Base-by-base conservation (phyloP, 2,113 vertebrate genomes). In the Camelus dromedarius region DNA sequence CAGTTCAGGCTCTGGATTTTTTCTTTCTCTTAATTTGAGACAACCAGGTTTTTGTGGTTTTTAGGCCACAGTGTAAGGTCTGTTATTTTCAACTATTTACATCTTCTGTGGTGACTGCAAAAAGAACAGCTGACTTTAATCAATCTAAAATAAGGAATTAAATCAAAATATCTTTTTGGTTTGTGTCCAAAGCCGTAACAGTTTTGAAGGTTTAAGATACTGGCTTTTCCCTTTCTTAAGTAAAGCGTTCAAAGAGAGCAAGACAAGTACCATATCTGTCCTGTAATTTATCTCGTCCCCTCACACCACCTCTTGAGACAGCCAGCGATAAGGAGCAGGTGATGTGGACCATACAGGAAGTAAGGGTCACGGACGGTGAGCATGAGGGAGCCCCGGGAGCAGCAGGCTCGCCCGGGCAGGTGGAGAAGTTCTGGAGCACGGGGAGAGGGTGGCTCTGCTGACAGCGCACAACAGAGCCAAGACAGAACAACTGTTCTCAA, bases 311-410 rank as follows among this genome's bases (percentile, higher is more conserved):
- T 75, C 38, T 11, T 50, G 66, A 58, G 79, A 38, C 3, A 52
- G 66, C 20, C 30, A 12, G 0, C 19, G 38, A 30, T 1, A 18
- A 70, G 35, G 5, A 32, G 13, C 5, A 30, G 52, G 60, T 10
- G 26, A 14, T 0, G 1, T 5, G n/a, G 52, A 18, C 20, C 48
- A 54, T 70, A 96, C 67, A 81, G 62, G 50, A 46, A 32, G 26
- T 60, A 48, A 16, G 28, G 56, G 20, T 13, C 28, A 2, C 4
- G 19, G 75, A 52, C 38, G 6, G 38, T n/a, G 3, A n/a, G 18
- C 1, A 14, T 8, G 3, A 58, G 50, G 62, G 13, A 72, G 7
- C 8, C 3, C 0, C 3, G 46, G 11, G 15, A 67, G 18, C 30
- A 48, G 24, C 19, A 58, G 82, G 13, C 11, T 12, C 35, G 30